Evolutionary conservation across 2,888 invertebrate species (phyloP).

Genomic region (Philaethria dido): DNA sequence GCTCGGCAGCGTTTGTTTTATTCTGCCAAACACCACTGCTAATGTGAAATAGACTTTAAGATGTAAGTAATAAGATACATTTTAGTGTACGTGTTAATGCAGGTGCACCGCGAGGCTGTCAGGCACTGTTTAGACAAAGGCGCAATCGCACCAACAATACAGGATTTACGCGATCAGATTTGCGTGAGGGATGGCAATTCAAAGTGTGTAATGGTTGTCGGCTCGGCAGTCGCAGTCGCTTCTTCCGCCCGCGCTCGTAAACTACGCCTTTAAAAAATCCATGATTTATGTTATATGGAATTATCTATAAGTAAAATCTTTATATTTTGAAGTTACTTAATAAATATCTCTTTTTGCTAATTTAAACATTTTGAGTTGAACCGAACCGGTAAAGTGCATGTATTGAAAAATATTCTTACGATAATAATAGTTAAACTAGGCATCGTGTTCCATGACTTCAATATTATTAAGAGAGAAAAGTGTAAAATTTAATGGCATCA

Average conservation of each 20-base stretch:
- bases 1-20: slow-evolving; percentile 14
- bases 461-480: too few relatives aligned
- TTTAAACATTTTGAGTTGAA: too few relatives aligned
- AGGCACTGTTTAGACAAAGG: slow-evolving; percentile 83
- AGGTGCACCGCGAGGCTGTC: slow-evolving; percentile 24
- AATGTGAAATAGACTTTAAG: background rate
- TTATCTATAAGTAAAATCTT: slow-evolving; percentile 6
- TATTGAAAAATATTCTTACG: too few relatives aligned
- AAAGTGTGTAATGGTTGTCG: too few relatives aligned
- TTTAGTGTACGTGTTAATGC: background rate
- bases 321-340: too few relatives aligned
- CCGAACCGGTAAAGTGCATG: too few relatives aligned
- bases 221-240: too few relatives aligned
- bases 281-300: slow-evolving; percentile 6
- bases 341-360: too few relatives aligned
- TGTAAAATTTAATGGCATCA: too few relatives aligned
- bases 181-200: slow-evolving; percentile 19
- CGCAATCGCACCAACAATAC: slow-evolving; percentile 34
- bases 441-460: too few relatives aligned
- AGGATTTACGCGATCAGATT: slow-evolving; percentile 38
- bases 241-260: background rate
- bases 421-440: too few relatives aligned
- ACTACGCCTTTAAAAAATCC: background rate
- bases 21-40: background rate
- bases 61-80: background rate